phyloP scores from a whole-genome alignment of 2,888 invertebrate genomes.

The Tinea trinotella region DNA sequence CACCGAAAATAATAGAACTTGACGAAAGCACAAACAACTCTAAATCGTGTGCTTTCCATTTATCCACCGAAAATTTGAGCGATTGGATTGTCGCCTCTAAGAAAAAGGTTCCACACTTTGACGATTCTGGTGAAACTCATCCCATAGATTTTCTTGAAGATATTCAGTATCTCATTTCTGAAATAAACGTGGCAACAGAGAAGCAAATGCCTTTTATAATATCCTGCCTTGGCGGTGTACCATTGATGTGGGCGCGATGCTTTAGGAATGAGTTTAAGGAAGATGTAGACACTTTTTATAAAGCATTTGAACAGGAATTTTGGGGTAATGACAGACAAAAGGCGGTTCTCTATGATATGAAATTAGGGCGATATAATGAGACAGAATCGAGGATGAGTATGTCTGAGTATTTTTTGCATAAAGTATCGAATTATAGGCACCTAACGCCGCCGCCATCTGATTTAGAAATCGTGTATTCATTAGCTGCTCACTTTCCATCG shows the following conservation, averaged over 20 bases:
- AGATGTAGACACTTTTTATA: slow-evolving; percentile 46
- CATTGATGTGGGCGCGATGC: slow-evolving; percentile 63
- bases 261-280: slow-evolving; percentile 53
- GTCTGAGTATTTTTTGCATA: slow-evolving; percentile 64
- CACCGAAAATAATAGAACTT: slow-evolving; percentile 52
- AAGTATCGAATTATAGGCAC: slow-evolving; percentile 61
- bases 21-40: slow-evolving; percentile 38
- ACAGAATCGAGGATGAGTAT: slow-evolving; percentile 46
- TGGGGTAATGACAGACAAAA: slow-evolving; percentile 63
- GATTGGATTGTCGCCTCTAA: slow-evolving; percentile 58
- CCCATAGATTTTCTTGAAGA: slow-evolving; percentile 64
- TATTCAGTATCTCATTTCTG: slow-evolving; percentile 54
- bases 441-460: slow-evolving; percentile 60
- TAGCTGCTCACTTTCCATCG: slow-evolving; percentile 62
- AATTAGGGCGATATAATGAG: slow-evolving; percentile 60
- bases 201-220: slow-evolving; percentile 58
- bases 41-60: slow-evolving; percentile 35
- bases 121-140: slow-evolving; percentile 55
- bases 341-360: slow-evolving; percentile 58
- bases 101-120: slow-evolving; percentile 57
- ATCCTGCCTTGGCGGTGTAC: slow-evolving; percentile 59
- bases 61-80: slow-evolving; percentile 51
- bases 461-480: slow-evolving; percentile 60
- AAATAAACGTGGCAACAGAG: slow-evolving; percentile 48
- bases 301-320: slow-evolving; percentile 59